These are phyloP conservation scores for Drosophila longiperda DNA, from an alignment of 2,888 invertebrate species.

Conservation along the genomic window DNA sequence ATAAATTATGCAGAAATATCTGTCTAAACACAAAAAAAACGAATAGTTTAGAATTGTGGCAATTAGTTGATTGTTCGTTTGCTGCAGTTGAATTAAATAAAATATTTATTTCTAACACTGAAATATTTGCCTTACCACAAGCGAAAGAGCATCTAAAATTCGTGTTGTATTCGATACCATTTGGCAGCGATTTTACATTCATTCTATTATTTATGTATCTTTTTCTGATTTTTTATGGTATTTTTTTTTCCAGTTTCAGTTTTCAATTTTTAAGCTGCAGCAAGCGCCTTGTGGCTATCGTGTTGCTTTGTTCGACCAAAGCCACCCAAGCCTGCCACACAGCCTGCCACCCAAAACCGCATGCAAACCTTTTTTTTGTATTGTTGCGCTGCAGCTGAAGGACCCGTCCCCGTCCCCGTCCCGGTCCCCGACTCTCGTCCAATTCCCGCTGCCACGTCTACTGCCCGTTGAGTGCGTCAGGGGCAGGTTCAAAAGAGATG, in stretches of 20 bases:
- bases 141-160: constrained; percentile 3
- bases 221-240: background rate
- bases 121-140: background rate
- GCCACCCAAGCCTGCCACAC: background rate
- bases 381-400: constrained; percentile 33
- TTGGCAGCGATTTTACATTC: constrained; percentile 10
- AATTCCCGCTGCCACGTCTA: constrained; percentile 24
- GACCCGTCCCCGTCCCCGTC: background rate
- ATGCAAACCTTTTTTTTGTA: constrained; percentile 35
- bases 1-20: background rate
- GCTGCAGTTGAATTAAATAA: background rate
- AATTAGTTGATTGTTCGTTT: background rate
- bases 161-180: constrained; percentile 14
- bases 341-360: constrained; percentile 5
- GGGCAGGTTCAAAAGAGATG: constrained; percentile 6
- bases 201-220: constrained; percentile 33
- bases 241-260: background rate
- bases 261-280: constrained; percentile 36
- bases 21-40: background rate
- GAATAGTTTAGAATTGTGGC: background rate
- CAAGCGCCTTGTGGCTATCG: constrained; percentile 33
- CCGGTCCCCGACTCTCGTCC: background rate
- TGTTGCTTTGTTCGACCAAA: constrained; percentile 38
- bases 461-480: constrained; percentile 40
- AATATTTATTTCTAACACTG: background rate